Conservation (phyloP, 2,888 invertebrate genomes). For the Oeneis ivallda region DNA sequence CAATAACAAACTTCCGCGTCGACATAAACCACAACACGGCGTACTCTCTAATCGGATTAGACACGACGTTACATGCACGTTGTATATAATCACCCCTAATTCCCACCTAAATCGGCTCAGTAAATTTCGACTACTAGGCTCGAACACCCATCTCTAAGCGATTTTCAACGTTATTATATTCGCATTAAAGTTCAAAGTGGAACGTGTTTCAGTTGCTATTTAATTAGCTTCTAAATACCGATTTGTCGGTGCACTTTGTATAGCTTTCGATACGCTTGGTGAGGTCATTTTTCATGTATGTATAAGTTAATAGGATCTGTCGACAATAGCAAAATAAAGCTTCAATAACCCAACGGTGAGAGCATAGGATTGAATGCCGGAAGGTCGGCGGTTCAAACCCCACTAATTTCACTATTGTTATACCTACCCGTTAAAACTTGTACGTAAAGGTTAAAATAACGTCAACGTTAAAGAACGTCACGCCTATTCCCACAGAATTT, state of each 20-base stretch:
- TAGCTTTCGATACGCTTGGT: slow-evolving; percentile 5
- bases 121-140: slow-evolving; percentile 18
- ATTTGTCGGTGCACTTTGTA: slow-evolving; percentile 12
- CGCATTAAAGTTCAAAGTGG: not conserved
- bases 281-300: not conserved
- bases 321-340: too few relatives aligned
- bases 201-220: not conserved
- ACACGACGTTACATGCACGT: slow-evolving; percentile 7
- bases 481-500: too few relatives aligned
- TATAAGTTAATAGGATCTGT: not conserved
- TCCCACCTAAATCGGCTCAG: slow-evolving; percentile 23
- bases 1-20: not conserved
- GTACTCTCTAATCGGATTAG: slow-evolving; percentile 26
- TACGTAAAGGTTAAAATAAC: too few relatives aligned
- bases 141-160: not conserved
- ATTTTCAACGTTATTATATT: not conserved
- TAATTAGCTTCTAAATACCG: not conserved
- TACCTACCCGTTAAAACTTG: too few relatives aligned
- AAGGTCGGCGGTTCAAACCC: too few relatives aligned
- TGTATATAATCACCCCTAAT: slow-evolving; percentile 22
- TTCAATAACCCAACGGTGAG: too few relatives aligned
- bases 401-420: too few relatives aligned
- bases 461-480: too few relatives aligned
- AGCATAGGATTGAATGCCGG: too few relatives aligned
- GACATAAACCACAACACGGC: not conserved